Percentiles rank a stretch among this genome's conserved stretches.
phyloP scores from a whole-genome alignment of 2,113 vertebrate species.

The Oreochromis aureus region DNA sequence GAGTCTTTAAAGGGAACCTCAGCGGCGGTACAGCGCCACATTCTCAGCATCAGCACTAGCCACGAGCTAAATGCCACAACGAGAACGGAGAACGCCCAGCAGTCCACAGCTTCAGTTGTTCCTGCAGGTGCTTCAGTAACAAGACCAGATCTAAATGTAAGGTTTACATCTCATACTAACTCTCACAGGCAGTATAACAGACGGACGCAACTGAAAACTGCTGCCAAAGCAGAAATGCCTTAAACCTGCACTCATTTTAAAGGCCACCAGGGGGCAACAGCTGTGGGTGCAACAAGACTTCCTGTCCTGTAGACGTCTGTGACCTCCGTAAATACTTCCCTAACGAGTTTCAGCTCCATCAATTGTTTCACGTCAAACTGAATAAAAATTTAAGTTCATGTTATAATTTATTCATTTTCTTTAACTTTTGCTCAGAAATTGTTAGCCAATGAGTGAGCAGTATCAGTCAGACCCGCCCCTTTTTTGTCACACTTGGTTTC shows the following conservation, averaged over 20 bases:
- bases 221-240: background rate
- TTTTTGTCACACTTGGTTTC: background rate
- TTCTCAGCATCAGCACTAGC: background rate
- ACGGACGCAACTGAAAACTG: background rate
- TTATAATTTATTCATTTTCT: background rate
- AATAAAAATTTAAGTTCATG: background rate
- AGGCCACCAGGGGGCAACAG: background rate
- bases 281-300: background rate
- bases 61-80: background rate
- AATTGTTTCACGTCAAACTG: background rate
- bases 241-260: background rate
- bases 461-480: background rate
- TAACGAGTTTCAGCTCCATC: background rate
- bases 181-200: background rate
- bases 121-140: background rate
- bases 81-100: background rate
- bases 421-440: background rate
- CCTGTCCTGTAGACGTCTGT: background rate
- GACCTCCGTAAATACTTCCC: background rate
- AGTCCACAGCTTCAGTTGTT: background rate
- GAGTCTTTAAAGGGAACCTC: background rate
- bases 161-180: background rate
- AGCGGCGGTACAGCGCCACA: background rate
- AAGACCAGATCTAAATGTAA: background rate
- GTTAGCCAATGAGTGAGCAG: background rate